phyloP scores from a whole-genome alignment of 2,888 invertebrate genomes.

The Phytoseiulus persimilis region DNA sequence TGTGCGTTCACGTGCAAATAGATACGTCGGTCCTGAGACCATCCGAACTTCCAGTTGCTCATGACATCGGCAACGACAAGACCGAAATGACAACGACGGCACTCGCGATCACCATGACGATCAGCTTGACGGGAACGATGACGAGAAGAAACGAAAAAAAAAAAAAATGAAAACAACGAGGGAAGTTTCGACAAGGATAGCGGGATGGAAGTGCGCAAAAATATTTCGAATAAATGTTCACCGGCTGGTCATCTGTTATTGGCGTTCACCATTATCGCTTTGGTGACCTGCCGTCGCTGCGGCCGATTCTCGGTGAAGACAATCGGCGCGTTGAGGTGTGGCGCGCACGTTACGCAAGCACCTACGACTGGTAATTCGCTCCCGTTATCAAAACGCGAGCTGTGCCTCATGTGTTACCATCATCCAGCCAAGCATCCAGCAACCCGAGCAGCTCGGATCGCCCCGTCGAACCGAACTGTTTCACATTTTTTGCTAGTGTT shows the following conservation, averaged over 20 bases:
- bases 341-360: neutral
- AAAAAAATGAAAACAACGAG: neutral
- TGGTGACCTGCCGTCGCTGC: neutral
- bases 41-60: neutral
- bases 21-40: neutral
- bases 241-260: neutral
- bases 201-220: neutral
- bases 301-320: neutral
- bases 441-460: neutral
- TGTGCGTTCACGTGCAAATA: neutral
- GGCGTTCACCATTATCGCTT: neutral
- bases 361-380: neutral
- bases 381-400: neutral
- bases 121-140: neutral
- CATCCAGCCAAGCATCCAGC: neutral
- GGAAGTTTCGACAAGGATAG: neutral
- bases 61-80: neutral
- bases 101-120: neutral
- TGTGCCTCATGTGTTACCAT: neutral
- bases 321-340: conserved; percentile 5
- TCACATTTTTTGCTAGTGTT: neutral
- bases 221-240: neutral
- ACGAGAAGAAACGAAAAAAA: neutral
- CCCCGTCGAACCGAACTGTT: neutral
- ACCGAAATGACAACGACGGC: neutral